phyloP scores from a whole-genome alignment of 2,797 vertebrate genomes.

The Thalassophryne amazonica region DNA sequence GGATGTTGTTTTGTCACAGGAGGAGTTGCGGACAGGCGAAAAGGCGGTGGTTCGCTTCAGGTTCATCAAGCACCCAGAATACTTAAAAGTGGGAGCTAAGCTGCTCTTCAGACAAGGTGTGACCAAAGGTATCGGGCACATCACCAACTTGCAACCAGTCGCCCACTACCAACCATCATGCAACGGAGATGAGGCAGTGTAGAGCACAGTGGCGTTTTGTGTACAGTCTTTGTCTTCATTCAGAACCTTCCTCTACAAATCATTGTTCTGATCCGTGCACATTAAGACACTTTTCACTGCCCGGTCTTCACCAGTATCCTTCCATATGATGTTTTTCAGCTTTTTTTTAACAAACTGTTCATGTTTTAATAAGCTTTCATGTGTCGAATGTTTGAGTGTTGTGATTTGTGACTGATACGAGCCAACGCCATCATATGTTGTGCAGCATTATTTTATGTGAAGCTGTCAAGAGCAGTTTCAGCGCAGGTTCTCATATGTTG shows the following conservation, averaged over 20 bases:
- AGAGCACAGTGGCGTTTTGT: constrained; percentile 32
- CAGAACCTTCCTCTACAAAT: constrained; percentile 26
- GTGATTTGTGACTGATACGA: constrained; percentile 10
- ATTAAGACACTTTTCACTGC: constrained; percentile 35
- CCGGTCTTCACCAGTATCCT: constrained; percentile 14
- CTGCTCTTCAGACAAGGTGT: constrained; percentile 95
- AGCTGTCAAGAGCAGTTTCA: not conserved
- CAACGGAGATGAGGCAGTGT: constrained; percentile 51
- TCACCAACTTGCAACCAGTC: constrained; percentile 89
- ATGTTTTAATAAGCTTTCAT: constrained; percentile 11
- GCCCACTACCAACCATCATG: constrained; percentile 51
- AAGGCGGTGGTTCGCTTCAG: constrained; percentile 94
- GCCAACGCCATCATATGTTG: constrained; percentile 3
- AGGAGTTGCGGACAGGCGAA: constrained; percentile 95
- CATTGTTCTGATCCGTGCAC: not conserved
- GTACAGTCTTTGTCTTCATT: not conserved
- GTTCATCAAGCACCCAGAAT: constrained; percentile 98
- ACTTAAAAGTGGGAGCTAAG: constrained; percentile 95
- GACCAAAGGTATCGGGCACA: constrained; percentile 97
- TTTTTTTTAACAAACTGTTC: constrained; percentile 36
- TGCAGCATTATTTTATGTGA: too few relatives aligned
- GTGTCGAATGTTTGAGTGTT: constrained; percentile 12
- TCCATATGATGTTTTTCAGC: constrained; percentile 6
- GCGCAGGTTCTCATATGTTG: not conserved
- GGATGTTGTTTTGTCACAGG: constrained; percentile 72